Percentiles rank a stretch among this genome's conserved stretches.
These are phyloP conservation scores for Melanerpes aurifrons DNA, from an alignment of 2,113 vertebrate genomes.

Conservation along the genomic window DNA sequence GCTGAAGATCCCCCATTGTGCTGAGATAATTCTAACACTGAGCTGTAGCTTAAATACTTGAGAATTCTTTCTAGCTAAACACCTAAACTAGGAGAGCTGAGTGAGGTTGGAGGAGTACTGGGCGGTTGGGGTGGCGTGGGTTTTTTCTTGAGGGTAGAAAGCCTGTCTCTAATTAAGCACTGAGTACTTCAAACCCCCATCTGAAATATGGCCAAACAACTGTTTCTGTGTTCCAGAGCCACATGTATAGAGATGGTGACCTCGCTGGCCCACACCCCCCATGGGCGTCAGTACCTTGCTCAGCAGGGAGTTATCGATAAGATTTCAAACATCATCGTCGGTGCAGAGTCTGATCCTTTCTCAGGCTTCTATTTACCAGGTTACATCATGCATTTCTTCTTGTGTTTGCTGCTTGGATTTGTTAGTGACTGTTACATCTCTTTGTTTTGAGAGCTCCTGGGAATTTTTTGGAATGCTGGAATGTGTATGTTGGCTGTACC, in stretches of 20 bases:
- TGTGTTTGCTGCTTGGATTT: background rate
- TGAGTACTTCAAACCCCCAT: accelerated
- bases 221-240: constrained; percentile 76
- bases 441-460: background rate
- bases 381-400: constrained; percentile 18
- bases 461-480: background rate
- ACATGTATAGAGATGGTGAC: constrained; percentile 95
- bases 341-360: constrained; percentile 90
- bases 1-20: background rate
- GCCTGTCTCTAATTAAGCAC: background rate
- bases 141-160: background rate
- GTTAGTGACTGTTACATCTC: accelerated
- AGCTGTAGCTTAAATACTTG: accelerated
- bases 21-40: background rate
- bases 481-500: accelerated
- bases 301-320: constrained; percentile 90
- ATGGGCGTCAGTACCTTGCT: constrained; percentile 89
- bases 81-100: background rate
- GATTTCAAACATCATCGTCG: constrained; percentile 93
- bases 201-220: accelerated
- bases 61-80: background rate
- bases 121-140: background rate
- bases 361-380: constrained; percentile 94
- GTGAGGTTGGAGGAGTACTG: background rate
- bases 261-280: constrained; percentile 81